Evolutionary conservation across 2,797 vertebrate species (phyloP), one percentile per base, ranked within the genome.

Genomic region (Coilia nasus): DNA sequence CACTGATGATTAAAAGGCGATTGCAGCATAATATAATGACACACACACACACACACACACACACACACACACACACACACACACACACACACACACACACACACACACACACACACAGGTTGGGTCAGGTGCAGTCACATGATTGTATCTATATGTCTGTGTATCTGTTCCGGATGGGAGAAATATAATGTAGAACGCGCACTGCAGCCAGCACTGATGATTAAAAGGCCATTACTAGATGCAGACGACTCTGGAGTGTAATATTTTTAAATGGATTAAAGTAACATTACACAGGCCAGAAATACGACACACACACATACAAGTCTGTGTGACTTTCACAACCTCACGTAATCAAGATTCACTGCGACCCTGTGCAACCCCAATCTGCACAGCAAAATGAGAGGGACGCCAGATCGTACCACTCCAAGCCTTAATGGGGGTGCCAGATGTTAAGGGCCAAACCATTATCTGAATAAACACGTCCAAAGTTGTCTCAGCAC

Each of bases 341-440:
- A 83, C 59, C 44, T 82, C 82, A 83, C 78, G 71, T 81, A 82
- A 85, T 83, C 81, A 57, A 59, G 64, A 56, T 54, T 80, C 46
- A 6, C 23, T 78, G 41, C 75, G 59, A 78, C 75, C n/a, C 35
- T 25, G n/a, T 6, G 75, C 82, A 60, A 82, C 81, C 83, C 82
- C 82, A 83, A 83, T 86, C 17, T 71, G 44, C 21, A 71, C 54
- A 67, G 14, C 50, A 75, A 84, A 28, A 81, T 67, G 25, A 83
- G 31, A 75, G 47, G n/a, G 31, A 71, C 35, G 50, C 11, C 2
- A 19, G 47, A 57, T 15, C 35, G 57, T 23, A 86, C n/a, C 83
- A 84, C 50, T 62, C 25, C 0, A 54, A 21, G 21, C 28, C 14
- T 6, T 35, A 86, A 60, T 44, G 28, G 3, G 11, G 54, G 57